Percentiles rank a stretch among this genome's conserved stretches.
Evolutionary conservation across 2,797 vertebrate species (phyloP).

Genomic region (Oreortyx pictus): DNA sequence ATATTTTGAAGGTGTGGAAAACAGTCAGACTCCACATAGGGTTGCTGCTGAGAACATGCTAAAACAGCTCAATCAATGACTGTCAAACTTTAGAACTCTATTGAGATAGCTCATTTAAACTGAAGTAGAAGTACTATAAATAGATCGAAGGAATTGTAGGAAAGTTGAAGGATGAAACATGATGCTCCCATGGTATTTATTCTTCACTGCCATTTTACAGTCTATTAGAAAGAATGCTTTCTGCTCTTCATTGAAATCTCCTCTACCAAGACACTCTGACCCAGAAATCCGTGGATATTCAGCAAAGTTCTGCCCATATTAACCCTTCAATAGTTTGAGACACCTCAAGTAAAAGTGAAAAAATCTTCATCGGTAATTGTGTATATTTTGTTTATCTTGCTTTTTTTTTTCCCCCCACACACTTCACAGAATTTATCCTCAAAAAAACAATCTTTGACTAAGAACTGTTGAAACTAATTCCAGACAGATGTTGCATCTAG

Average conservation of each 20-base stretch:
- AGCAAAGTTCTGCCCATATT: not conserved
- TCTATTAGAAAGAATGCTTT: not conserved
- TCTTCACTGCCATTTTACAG: not conserved
- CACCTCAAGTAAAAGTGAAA: not conserved
- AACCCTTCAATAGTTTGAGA: not conserved
- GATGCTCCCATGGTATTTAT: not conserved
- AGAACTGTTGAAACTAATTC: not conserved
- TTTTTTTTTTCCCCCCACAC: fast-evolving
- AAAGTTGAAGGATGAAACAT: not conserved
- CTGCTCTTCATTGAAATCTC: not conserved
- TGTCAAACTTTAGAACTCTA: not conserved
- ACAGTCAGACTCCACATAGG: not conserved
- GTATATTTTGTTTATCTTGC: fast-evolving
- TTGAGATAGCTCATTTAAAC: not conserved
- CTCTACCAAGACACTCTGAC: not conserved
- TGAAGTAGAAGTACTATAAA: not conserved
- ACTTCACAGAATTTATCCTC: not conserved
- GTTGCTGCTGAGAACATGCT: not conserved
- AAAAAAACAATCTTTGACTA: not conserved
- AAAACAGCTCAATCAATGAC: not conserved
- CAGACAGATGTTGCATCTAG: not conserved
- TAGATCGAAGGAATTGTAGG: not conserved
- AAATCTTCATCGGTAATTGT: not conserved
- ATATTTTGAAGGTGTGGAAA: not conserved
- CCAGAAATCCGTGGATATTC: not conserved